Conservation (phyloP, 2,797 vertebrate species). For the Glyptemys insculpta region DNA sequence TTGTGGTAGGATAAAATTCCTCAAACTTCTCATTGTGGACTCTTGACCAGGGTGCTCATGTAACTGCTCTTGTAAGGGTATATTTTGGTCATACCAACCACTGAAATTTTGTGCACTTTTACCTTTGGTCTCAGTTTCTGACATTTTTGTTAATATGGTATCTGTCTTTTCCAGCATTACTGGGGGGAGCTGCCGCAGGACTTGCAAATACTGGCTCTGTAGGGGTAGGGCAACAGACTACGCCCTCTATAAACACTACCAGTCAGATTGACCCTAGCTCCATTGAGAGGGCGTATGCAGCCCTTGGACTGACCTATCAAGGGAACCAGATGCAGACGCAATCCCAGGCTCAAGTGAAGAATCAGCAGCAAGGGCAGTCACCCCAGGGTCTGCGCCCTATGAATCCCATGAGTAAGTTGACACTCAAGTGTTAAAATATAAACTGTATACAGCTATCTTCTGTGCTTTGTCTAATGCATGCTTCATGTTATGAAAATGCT, state of each 20-base stretch:
- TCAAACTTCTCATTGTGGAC: background rate
- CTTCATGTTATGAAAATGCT: background rate
- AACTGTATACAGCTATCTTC: background rate
- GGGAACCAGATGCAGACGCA: constrained; percentile 93
- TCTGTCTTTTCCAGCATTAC: constrained; percentile 85
- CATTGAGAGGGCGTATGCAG: constrained; percentile 96
- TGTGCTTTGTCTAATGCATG: background rate
- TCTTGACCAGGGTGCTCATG: background rate
- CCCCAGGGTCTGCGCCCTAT: constrained; percentile 89
- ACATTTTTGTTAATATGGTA: background rate
- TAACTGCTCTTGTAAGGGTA: background rate
- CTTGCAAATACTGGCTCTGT: constrained; percentile 89
- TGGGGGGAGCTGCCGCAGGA: constrained; percentile 89
- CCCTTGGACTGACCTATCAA: constrained; percentile 96
- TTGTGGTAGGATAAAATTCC: background rate
- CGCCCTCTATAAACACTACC: constrained; percentile 90
- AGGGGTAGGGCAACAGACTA: constrained; percentile 89
- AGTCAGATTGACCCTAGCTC: constrained; percentile 98
- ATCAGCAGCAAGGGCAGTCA: constrained; percentile 85
- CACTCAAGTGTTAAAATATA: background rate
- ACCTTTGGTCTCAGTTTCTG: background rate
- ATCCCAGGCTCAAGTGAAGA: constrained; percentile 86
- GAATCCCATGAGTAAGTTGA: constrained; percentile 89
- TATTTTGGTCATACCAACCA: background rate
- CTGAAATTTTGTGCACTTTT: background rate